phyloP scores from a whole-genome alignment of 2,113 vertebrate species.

The Lates calcarifer region DNA sequence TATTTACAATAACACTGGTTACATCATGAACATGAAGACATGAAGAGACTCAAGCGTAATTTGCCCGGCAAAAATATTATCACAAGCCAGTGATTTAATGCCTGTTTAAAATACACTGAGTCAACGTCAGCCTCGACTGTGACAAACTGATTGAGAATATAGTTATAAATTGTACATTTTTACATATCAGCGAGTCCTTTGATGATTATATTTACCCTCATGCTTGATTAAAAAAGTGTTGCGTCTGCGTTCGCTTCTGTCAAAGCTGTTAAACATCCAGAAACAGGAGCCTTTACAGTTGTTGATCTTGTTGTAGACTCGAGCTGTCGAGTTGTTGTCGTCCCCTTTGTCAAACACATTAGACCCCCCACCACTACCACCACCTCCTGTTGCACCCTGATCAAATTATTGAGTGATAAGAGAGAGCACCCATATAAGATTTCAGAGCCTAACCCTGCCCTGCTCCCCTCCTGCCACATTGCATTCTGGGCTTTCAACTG shows the following conservation, averaged over 20 bases:
- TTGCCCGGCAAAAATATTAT: neutral
- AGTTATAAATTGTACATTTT: neutral
- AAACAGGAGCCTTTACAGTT: neutral
- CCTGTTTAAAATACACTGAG: neutral
- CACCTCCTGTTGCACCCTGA: constrained; percentile 29
- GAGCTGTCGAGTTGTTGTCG: neutral
- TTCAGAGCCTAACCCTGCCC: constrained; percentile 24
- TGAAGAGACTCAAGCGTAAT: neutral
- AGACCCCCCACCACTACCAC: too few relatives aligned
- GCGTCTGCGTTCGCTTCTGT: neutral
- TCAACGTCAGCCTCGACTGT: neutral
- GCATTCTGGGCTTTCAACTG: constrained; percentile 66
- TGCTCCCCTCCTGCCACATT: neutral
- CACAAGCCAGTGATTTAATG: too few relatives aligned
- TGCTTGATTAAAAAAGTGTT: neutral
- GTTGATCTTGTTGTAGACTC: neutral
- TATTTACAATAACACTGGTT: constrained; percentile 53
- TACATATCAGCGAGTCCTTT: neutral
- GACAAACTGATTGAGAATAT: neutral
- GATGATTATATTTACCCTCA: neutral
- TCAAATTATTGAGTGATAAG: constrained; percentile 67
- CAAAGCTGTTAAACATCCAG: neutral
- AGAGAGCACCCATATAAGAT: constrained; percentile 46
- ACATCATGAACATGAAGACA: constrained; percentile 46
- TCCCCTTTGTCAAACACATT: constrained; percentile 53